Base-by-base conservation (phyloP, 2,113 vertebrate genomes). In the Crypturellus undulatus region DNA sequence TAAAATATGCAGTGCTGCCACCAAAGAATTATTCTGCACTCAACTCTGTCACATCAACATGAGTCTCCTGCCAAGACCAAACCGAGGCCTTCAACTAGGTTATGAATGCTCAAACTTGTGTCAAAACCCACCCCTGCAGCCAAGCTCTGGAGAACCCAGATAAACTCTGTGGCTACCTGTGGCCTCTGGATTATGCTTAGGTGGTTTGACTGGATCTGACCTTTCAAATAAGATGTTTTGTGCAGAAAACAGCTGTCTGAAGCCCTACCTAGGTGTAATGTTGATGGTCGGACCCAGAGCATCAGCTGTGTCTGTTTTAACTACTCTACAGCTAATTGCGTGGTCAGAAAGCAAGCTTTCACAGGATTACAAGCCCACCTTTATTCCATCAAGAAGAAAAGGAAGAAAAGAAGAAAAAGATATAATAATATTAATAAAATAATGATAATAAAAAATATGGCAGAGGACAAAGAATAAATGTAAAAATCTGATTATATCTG, bases 211-310 rank as follows among this genome's bases (percentile, higher is more conserved):
- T 78, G 49, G 43, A 30, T 36, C 15, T 71, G 51, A 80, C 10
- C 2, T n/a, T 8, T 59, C 4, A 12, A 2, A 0, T 49, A 17
- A 13, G n/a, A 8, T 78, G 30, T 43, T 78, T 65, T 22, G 20
- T 12, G 36, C 25, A 52, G 25, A 58, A 58, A 56, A 10, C 28
- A 58, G 28, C 54, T 32, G 30, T 58, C 28, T 8, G 36, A 34
- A 71, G 34, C 49, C 34, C 8, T 51, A 24, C 24, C n/a, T 20
- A 70, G 16, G 24, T 70, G 25, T 25, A 12, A 34, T 8, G n/a
- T 49, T 69, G 67, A 49, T 36, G 22, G 22, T 49, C 11, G 9
- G 24, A 51, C n/a, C 30, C 16, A 56, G 54, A 56, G 32, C 54
- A 28, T 56, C 54, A 56, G 28, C n/a, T 38, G 10, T 7, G 12